Conservation (phyloP, 2,888 invertebrate genomes). For the Cosmia trapezina region DNA sequence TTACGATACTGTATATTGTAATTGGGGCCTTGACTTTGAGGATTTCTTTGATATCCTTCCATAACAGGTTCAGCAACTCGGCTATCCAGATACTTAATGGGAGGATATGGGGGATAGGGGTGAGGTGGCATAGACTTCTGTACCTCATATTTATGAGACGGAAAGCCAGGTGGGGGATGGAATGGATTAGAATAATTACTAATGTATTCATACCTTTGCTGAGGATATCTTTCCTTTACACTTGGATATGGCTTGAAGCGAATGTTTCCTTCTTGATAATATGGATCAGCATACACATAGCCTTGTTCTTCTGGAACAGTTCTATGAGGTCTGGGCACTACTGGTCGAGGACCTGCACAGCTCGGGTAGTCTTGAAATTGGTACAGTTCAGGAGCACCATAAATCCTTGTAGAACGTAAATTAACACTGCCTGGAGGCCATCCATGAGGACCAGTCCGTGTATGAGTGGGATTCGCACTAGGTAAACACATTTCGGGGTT, state of each 20-base stretch:
- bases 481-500: slow-evolving; percentile 80
- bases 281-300: slow-evolving; percentile 80
- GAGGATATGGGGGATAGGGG: slow-evolving; percentile 80
- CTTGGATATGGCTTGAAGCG: slow-evolving; percentile 86
- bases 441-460: slow-evolving; percentile 76
- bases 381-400: slow-evolving; percentile 81
- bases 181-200: slow-evolving; percentile 83
- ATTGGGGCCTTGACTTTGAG: slow-evolving; percentile 70
- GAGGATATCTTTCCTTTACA: slow-evolving; percentile 83
- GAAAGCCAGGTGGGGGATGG: slow-evolving; percentile 79
- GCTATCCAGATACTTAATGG: slow-evolving; percentile 83
- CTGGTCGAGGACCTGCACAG: slow-evolving; percentile 80
- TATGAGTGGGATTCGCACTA: slow-evolving; percentile 76
- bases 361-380: slow-evolving; percentile 83
- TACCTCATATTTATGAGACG: slow-evolving; percentile 83
- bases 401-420: slow-evolving; percentile 77
- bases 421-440: slow-evolving; percentile 79
- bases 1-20: slow-evolving; percentile 80
- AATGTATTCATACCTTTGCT: slow-evolving; percentile 87
- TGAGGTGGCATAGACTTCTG: slow-evolving; percentile 80
- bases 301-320: slow-evolving; percentile 79
- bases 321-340: slow-evolving; percentile 77
- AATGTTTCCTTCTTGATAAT: slow-evolving; percentile 82
- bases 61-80: slow-evolving; percentile 79
- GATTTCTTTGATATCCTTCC: slow-evolving; percentile 84